Conservation (phyloP, 37 sponge, comb jelly and placozoan species). For the Axinella damicornis region DNA sequence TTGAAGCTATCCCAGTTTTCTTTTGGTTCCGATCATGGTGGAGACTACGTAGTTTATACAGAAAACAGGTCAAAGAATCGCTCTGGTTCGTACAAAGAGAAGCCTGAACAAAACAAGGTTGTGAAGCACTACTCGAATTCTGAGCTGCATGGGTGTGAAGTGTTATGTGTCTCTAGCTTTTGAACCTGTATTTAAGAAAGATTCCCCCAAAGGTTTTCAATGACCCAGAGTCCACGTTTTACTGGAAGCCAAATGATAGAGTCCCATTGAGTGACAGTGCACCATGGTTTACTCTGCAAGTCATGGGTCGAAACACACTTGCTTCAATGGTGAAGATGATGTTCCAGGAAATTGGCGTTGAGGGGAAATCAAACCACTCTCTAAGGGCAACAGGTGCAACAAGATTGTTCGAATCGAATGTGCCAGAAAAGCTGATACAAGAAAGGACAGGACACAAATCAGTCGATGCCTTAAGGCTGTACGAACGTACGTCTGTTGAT, state of each 20-base stretch:
- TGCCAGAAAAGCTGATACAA: constrained; percentile 51
- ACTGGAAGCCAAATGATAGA: not conserved
- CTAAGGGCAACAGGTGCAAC: constrained; percentile 55
- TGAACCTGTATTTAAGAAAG: constrained; percentile 2
- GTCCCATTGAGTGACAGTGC: not conserved
- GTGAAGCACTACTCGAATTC: constrained; percentile 6
- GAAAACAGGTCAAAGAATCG: constrained; percentile 45
- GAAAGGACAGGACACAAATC: constrained; percentile 46
- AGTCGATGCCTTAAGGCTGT: constrained; percentile 23
- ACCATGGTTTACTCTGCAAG: constrained; percentile 13
- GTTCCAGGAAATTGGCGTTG: constrained; percentile 22
- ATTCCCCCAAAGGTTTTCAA: not conserved
- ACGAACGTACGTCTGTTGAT: constrained; percentile 35
- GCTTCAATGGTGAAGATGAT: constrained; percentile 24
- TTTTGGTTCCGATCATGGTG: no score
- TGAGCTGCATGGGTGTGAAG: not conserved
- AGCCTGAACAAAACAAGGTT: constrained; percentile 7
- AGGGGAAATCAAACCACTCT: constrained; percentile 50
- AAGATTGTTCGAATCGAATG: constrained; percentile 36
- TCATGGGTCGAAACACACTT: constrained; percentile 24
- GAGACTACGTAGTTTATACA: constrained; percentile 8
- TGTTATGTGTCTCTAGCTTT: no score
- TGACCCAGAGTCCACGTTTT: not conserved
- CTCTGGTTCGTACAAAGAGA: constrained; percentile 1
- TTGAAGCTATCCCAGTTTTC: no score